These are phyloP conservation scores for Stenichneumon culpator DNA, from an alignment of 2,888 invertebrate species.

Conservation along the genomic window DNA sequence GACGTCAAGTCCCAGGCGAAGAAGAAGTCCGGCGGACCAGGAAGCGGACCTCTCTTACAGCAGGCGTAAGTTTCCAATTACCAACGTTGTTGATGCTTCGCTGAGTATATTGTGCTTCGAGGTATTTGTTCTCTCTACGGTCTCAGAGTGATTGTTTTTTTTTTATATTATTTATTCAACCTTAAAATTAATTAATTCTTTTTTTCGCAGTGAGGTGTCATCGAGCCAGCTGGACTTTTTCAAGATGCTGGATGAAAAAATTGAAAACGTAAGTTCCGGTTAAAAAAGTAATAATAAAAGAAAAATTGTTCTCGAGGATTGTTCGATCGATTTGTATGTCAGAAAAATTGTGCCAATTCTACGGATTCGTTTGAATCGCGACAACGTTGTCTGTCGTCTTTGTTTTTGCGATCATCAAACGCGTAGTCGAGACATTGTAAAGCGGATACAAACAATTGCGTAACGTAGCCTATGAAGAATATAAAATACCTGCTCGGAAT, in stretches of 20 bases:
- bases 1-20: constrained; percentile 81
- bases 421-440: neutral
- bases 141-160: constrained; percentile 5
- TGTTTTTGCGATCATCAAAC: neutral
- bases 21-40: constrained; percentile 82
- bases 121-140: constrained; percentile 25
- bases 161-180: neutral
- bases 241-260: constrained; percentile 96
- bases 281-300: neutral
- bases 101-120: neutral
- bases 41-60: constrained; percentile 86
- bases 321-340: neutral
- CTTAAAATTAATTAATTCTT: constrained; percentile 29
- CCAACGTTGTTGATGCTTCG: constrained; percentile 1
- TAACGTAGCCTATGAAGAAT: neutral
- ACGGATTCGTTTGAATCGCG: neutral
- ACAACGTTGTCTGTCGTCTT: neutral
- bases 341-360: neutral
- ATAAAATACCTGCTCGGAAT: neutral
- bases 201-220: constrained; percentile 92
- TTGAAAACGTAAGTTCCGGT: constrained; percentile 90
- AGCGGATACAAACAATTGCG: neutral
- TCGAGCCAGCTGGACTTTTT: constrained; percentile 97
- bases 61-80: constrained; percentile 85
- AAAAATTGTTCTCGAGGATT: neutral